Conservation (phyloP, 37 sponge, comb jelly and placozoan genomes). For the Tethya wilhelma region DNA sequence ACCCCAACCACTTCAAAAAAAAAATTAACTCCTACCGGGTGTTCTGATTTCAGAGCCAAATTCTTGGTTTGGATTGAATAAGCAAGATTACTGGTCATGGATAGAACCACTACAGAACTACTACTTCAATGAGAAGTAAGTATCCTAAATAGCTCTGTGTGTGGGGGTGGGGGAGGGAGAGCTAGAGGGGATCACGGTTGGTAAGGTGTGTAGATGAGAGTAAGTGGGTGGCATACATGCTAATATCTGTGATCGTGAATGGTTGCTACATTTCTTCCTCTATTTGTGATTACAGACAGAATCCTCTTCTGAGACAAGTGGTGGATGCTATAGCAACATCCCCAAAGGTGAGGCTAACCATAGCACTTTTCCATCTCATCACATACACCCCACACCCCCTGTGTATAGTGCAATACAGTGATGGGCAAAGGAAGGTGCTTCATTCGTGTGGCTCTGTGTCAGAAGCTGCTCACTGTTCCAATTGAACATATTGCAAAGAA, state of each 20-base stretch:
- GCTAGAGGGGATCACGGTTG: neutral
- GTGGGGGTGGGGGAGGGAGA: too few species aligned
- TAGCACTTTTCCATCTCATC: neutral
- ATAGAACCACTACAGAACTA: slow-evolving; percentile 75
- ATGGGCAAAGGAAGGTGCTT: slow-evolving; percentile 75
- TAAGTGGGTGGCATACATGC: too few species aligned
- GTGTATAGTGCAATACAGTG: slow-evolving; percentile 32
- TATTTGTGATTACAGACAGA: slow-evolving; percentile 42
- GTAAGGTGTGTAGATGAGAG: neutral
- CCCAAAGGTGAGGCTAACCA: slow-evolving; percentile 17
- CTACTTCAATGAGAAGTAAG: slow-evolving; percentile 58
- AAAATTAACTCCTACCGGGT: too few species aligned
- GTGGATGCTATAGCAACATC: slow-evolving; percentile 33
- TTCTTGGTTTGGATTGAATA: slow-evolving; percentile 75
- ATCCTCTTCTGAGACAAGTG: slow-evolving; percentile 59
- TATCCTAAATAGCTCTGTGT: too few species aligned
- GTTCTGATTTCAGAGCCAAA: slow-evolving; percentile 57
- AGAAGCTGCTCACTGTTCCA: slow-evolving; percentile 77
- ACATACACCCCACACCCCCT: neutral
- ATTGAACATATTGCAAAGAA: slow-evolving; percentile 75
- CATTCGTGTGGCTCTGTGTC: slow-evolving; percentile 60
- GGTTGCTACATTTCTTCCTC: too few species aligned
- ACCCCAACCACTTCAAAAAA: slow-evolving; percentile 24
- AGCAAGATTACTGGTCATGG: slow-evolving; percentile 85
- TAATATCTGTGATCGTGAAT: too few species aligned